Base-by-base conservation (phyloP, 2,888 invertebrate species). In the Erebia palarica region DNA sequence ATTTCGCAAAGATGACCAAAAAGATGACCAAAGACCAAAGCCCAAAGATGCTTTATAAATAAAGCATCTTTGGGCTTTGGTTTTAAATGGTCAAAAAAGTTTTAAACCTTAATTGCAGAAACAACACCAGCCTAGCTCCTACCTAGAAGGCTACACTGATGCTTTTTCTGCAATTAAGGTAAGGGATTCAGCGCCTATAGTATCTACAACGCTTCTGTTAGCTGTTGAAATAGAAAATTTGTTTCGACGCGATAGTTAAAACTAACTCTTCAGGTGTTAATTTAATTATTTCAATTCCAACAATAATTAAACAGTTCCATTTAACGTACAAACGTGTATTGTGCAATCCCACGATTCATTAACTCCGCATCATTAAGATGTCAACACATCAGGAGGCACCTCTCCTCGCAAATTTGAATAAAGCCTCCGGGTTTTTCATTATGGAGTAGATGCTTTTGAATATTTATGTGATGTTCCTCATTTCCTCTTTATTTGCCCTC, bases 381-480 rank as follows among this genome's bases (percentile, higher is more conserved):
- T 70, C 75, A 77, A 82, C 76, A 75, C 78, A 76, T 80, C 80
- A 78, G 78, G 76, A 65, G 70, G 70, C 71, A 72, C 74, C 74
- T 72, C 69, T 78, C 74, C 77, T 75, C 76, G 75, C 76, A 82
- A 84, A 85, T 88, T 85, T 84, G 81, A 84, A 86, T 85, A 84
- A 82, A 80, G 79, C 78, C 81, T 77, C 78, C 75, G 70, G 81
- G 79, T 84, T 86, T 88, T 89, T 88, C 87, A 86, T 88, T 86
- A 86, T 79, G 73, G 75, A 78, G 81, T 78, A 77, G 82, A 85
- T 80, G 80, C 81, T 79, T 79, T 77, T 88, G 86, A 85, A 89
- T 88, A 87, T 87, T 85, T 86, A 89, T 87, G 80, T 77, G 75
- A 75, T 78, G 78, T 78, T 79, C 76, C 81, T 80, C 83, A 82